These are phyloP conservation scores for Leptinotarsa defecta DNA, from an alignment of 1,140 invertebrate genomes.

Conservation along the genomic window DNA sequence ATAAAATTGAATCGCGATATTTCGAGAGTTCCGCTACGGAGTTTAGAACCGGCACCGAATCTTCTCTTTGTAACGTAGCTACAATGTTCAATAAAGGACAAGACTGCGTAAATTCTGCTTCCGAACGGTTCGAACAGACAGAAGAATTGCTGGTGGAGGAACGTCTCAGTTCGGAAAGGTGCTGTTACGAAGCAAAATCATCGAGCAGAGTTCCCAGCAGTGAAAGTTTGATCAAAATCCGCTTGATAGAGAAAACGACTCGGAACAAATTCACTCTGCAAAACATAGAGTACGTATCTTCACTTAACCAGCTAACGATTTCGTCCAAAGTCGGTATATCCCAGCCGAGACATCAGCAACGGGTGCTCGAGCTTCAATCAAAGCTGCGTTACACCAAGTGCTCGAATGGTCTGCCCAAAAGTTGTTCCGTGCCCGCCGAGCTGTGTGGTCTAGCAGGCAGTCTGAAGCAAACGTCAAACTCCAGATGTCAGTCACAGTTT, in stretches of 20 bases:
- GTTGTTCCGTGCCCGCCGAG: neutral
- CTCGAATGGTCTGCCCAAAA: neutral
- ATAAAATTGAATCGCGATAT: no score
- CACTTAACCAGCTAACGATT: constrained; percentile 33
- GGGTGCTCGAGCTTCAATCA: neutral
- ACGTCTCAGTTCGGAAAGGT: neutral
- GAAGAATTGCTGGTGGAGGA: neutral
- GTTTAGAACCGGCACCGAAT: no score
- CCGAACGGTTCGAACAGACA: neutral
- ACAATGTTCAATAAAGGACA: neutral
- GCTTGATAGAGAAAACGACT: constrained; percentile 30
- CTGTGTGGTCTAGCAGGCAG: no score
- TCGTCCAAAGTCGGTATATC: constrained; percentile 24
- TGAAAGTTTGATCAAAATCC: constrained; percentile 29
- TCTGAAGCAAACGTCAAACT: neutral
- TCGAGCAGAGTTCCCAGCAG: neutral
- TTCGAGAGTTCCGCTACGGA: no score
- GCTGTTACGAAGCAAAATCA: neutral
- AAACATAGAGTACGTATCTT: constrained; percentile 32
- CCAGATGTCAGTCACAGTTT: constrained; percentile 13
- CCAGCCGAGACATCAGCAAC: neutral
- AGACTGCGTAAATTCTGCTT: neutral
- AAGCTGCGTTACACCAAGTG: neutral
- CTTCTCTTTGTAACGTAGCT: neutral
- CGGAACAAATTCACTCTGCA: constrained; percentile 30